These are phyloP conservation scores for Nasua narica DNA, from an alignment of 2,797 vertebrate species.

Conservation along the genomic window DNA sequence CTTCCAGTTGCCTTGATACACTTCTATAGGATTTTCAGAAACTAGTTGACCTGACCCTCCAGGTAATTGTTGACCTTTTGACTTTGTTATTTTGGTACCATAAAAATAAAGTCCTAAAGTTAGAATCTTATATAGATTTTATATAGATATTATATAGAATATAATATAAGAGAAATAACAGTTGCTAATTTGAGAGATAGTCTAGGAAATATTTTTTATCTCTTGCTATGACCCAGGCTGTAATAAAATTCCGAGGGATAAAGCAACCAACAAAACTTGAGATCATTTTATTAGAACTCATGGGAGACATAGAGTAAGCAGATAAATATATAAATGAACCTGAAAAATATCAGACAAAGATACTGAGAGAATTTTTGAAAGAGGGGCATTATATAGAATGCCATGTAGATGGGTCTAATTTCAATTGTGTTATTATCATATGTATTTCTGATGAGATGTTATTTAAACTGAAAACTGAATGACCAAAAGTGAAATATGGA, in stretches of 20 bases:
- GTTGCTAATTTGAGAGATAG: neutral
- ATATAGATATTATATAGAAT: too few relatives aligned
- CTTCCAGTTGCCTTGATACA: neutral
- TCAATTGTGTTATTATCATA: neutral
- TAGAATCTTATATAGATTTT: too few relatives aligned
- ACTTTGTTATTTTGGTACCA: neutral
- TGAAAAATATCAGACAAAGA: neutral
- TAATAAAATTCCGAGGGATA: neutral
- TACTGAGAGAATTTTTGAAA: neutral
- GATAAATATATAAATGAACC: neutral
- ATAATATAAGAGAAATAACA: neutral
- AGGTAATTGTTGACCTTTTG: neutral
- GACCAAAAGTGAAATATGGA: neutral
- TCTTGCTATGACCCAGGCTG: neutral
- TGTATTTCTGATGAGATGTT: neutral
- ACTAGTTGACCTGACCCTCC: neutral
- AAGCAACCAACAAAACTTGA: neutral
- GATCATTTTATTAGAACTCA: neutral
- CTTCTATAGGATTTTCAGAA: neutral
- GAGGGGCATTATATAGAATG: neutral
- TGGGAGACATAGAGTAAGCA: neutral
- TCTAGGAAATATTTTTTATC: neutral
- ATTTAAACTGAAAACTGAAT: constrained; percentile 16
- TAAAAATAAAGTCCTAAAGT: neutral
- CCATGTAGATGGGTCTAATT: neutral